Evolutionary conservation across 2,888 invertebrate species (phyloP), one percentile per base, ranked within the genome.

Genomic region (Andrena marginata): DNA sequence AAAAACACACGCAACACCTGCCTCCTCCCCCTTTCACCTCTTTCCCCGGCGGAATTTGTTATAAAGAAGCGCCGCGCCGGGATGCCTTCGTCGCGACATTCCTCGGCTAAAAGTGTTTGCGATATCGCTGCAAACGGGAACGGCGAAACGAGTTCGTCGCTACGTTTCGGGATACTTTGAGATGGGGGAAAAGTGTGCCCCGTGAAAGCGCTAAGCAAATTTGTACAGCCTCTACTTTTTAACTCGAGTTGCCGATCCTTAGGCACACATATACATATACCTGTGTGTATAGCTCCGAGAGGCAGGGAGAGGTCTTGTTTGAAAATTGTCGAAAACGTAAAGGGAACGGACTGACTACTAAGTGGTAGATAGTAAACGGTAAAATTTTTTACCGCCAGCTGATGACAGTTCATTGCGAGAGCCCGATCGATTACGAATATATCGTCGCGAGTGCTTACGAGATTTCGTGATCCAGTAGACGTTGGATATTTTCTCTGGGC

Each of bases 201-300:
- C 5, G 65, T 33, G 54, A 68, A 35, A 54, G 54, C 54, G 20
- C 51, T 26, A 6, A 16, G 51, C 20, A 68, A 68, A 33, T 51
- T 68, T 68, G 51, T 6, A 54, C 54, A 5, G 29, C 33, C 62
- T 33, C 20, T 20, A 65, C 48, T 48, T 65, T 65, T 65, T 65
- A 65, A 65, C 48, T 49, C 56, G 56, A 56, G 56, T 56, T 13
- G 26, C 23, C 56, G 56, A 56, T 56, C 56, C 23, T 56, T 56
- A 56, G 56, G 23, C 56, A 56, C 56, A 56, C 56, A 26, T 56
- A 26, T n/a, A 56, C 56, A 26, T 56, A 26, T n/a, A 35, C 62
- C 26, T n/a, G 35, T 23, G 56, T 56, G 56, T 5, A 20, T 23
- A 7, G 23, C 35, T 63, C 20, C 26, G 5, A 3, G 16, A 26